Evolutionary conservation across 2,797 vertebrate genomes (phyloP).

Genomic region (Aselliscus stoliczkanus): DNA sequence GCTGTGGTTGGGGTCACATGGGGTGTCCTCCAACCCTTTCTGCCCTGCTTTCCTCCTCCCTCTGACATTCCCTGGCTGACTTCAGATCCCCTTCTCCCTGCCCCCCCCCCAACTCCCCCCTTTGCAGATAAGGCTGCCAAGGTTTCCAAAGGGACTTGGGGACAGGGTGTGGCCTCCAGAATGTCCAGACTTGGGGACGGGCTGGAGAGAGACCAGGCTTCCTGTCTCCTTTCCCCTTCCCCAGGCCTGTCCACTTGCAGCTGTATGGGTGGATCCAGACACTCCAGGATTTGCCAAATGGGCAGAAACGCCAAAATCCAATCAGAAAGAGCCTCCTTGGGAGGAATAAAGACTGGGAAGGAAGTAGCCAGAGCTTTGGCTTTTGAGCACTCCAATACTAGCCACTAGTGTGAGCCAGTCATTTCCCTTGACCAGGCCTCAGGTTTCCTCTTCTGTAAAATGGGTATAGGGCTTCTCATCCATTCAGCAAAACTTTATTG

Average conservation of each 20-base stretch:
- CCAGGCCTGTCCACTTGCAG: neutral
- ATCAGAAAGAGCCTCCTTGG: neutral
- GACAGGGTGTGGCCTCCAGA: conserved; percentile 63
- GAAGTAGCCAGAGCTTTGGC: neutral
- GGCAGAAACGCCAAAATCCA: conserved; percentile 24
- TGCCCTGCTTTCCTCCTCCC: neutral
- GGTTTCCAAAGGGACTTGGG: conserved; percentile 41
- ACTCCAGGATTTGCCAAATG: conserved; percentile 21
- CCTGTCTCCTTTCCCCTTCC: neutral
- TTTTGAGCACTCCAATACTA: neutral
- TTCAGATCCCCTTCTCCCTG: neutral
- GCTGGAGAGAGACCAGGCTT: conserved; percentile 13
- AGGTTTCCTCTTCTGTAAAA: neutral
- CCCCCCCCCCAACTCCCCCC: neutral
- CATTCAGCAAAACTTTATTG: neutral
- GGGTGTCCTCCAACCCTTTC: neutral
- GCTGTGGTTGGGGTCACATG: neutral
- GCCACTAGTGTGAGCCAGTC: neutral
- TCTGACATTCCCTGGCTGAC: neutral
- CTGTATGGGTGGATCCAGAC: conserved; percentile 40
- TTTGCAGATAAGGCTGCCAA: conserved; percentile 52
- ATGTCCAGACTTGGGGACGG: conserved; percentile 53
- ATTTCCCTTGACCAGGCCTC: neutral
- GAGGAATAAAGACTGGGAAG: neutral
- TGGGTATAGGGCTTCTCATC: neutral